phyloP scores from a whole-genome alignment of 2,113 vertebrate species.

The Epinephelus cyanopodus region DNA sequence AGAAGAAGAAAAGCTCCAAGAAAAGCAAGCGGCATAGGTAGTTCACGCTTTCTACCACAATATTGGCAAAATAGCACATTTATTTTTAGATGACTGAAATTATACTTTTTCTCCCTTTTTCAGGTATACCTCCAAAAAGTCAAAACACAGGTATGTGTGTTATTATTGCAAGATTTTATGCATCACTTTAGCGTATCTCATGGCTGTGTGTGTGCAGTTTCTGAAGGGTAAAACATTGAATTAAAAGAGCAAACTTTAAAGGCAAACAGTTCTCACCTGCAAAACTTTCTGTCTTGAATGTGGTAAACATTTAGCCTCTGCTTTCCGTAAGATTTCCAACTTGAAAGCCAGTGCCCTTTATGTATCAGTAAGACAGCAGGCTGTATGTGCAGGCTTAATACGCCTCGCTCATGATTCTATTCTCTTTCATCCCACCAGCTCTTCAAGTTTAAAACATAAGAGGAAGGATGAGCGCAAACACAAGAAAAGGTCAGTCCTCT shows the following conservation, averaged over 20 bases:
- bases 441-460: constrained; percentile 92
- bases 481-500: constrained; percentile 93
- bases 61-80: neutral
- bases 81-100: constrained; percentile 8
- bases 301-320: constrained; percentile 10
- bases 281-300: constrained; percentile 3
- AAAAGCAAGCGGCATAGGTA: constrained; percentile 94
- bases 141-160: constrained; percentile 91
- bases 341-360: constrained; percentile 22
- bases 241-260: neutral
- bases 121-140: constrained; percentile 94
- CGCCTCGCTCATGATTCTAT: constrained; percentile 48
- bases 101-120: constrained; percentile 12
- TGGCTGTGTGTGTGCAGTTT: neutral
- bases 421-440: constrained; percentile 85
- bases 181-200: neutral
- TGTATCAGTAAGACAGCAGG: constrained; percentile 16
- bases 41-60: neutral
- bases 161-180: neutral
- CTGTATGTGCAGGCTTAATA: constrained; percentile 17
- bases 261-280: neutral
- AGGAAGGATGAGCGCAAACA: constrained; percentile 93
- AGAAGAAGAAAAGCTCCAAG: constrained; percentile 97
- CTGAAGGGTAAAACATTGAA: neutral
- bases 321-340: constrained; percentile 20